A percentile compares a stretch with the other conserved stretches of the same genome.
These are phyloP conservation scores for Diabrotica virgifera DNA, from an alignment of 1,140 invertebrate genomes.

Conservation along the genomic window DNA sequence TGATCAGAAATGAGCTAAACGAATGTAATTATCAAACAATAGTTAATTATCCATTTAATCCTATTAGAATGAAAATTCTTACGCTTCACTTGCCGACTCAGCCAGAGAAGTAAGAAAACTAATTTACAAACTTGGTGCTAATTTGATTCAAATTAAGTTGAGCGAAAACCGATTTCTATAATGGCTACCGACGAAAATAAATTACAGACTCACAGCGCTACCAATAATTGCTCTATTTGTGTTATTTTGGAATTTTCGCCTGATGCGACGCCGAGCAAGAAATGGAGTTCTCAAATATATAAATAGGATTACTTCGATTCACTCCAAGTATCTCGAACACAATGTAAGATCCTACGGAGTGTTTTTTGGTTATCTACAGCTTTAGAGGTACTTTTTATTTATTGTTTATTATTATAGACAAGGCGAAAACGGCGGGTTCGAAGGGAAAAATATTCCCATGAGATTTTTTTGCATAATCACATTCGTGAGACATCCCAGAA, in stretches of 20 bases:
- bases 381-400: too few relatives aligned
- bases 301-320: too few relatives aligned
- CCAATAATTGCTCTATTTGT: slow-evolving; percentile 30
- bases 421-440: too few relatives aligned
- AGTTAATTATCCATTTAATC: slow-evolving; percentile 37
- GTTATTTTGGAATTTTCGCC: slow-evolving; percentile 15
- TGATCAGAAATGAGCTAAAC: slow-evolving; percentile 19
- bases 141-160: slow-evolving; percentile 36
- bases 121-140: slow-evolving; percentile 37
- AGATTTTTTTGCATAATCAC: too few relatives aligned
- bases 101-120: slow-evolving; percentile 30
- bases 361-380: too few relatives aligned
- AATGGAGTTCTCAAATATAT: too few relatives aligned
- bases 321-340: too few relatives aligned
- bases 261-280: too few relatives aligned
- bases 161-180: slow-evolving; percentile 30
- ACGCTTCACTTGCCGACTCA: slow-evolving; percentile 30
- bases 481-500: too few relatives aligned
- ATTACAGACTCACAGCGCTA: slow-evolving; percentile 26
- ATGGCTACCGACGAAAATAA: slow-evolving; percentile 24
- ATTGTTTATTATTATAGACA: too few relatives aligned
- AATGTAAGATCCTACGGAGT: too few relatives aligned
- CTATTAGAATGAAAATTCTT: slow-evolving; percentile 35
- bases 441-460: too few relatives aligned
- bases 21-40: slow-evolving; percentile 35